Conservation (phyloP, 2,888 invertebrate species). For the Euclidia mi region DNA sequence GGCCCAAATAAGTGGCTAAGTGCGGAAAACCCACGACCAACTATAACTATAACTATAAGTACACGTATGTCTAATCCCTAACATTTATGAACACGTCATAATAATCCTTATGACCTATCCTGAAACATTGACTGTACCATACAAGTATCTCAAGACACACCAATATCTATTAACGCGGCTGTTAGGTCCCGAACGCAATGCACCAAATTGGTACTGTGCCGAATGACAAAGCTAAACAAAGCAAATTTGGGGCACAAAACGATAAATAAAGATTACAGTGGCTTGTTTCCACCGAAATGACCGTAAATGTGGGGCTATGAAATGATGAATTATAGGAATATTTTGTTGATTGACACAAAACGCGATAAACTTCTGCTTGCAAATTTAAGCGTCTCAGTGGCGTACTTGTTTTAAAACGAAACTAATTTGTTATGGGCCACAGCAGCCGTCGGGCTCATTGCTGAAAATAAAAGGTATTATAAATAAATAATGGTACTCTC, state of each 20-base stretch:
- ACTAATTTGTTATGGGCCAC: too few relatives aligned
- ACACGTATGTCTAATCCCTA: too few relatives aligned
- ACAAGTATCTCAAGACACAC: constrained; percentile 25
- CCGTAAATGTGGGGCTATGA: constrained; percentile 39
- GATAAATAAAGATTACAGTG: constrained; percentile 61
- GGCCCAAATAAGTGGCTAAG: too few relatives aligned
- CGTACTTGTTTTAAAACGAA: too few relatives aligned
- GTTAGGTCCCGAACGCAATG: constrained; percentile 35
- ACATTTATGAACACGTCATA: not conserved
- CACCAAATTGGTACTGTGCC: constrained; percentile 37
- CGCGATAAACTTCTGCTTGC: too few relatives aligned
- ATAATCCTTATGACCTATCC: not conserved
- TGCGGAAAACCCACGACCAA: too few relatives aligned
- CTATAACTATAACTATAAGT: too few relatives aligned
- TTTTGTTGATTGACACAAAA: too few relatives aligned
- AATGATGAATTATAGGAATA: constrained; percentile 2
- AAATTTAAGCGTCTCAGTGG: too few relatives aligned
- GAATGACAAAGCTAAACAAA: constrained; percentile 47
- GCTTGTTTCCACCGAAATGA: constrained; percentile 50
- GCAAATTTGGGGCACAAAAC: constrained; percentile 51
- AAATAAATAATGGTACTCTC: too few relatives aligned
- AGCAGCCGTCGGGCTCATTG: too few relatives aligned
- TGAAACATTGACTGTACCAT: constrained; percentile 7
- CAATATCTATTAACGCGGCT: constrained; percentile 31
- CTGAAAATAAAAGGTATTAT: too few relatives aligned